Base-by-base conservation (phyloP, 1,140 invertebrate species). In the Subanguina moxae region DNA sequence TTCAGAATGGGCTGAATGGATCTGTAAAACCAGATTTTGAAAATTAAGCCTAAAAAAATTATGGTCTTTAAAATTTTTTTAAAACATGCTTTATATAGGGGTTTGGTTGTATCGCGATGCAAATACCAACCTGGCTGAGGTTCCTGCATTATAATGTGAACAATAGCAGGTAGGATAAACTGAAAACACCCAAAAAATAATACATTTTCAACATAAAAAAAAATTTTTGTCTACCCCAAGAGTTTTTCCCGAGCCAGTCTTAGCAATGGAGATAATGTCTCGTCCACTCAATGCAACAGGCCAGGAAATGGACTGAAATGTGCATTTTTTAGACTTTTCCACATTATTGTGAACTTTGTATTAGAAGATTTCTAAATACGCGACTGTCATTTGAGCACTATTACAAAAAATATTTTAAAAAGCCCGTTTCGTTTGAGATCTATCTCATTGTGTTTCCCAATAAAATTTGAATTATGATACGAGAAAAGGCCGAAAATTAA, bases 111-210 rank as follows among this genome's bases (percentile, higher is more conserved):
- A 77, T 77, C 5, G 73, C 77, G 57, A 64, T 63, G n/a, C n/a
- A n/a, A n/a, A n/a, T n/a, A n/a, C 17, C 61, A 62, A 17, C 30
- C 66, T 15, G 43, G 62, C 30, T 79, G 71, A 30, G 58, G 74
- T 46, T 88, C 87, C 82, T 96, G 92, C 81, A 93, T 88, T 76
- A 91, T 92, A 66, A 94, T 94, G 80, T 96, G 93, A 25, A 96
- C 90, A 83, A 94, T 90, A 11, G 86, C 86, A 59, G 88, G 88
- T 61, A 89, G 75, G 42, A 87, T 86, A 73, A 88, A 88, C 84
- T 84, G 63, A 57, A n/a, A 72, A 48, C 42, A 38, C 32, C 3
- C 11, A 38, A 38, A 38, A 38, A 38, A 5, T 5, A 38, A 38
- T 38, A 38, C 23, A 21, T 48, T 23, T 67, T 43, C 7, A 70